These are phyloP conservation scores for Synchiropus splendidus DNA, from an alignment of 2,113 vertebrate species.

Conservation along the genomic window DNA sequence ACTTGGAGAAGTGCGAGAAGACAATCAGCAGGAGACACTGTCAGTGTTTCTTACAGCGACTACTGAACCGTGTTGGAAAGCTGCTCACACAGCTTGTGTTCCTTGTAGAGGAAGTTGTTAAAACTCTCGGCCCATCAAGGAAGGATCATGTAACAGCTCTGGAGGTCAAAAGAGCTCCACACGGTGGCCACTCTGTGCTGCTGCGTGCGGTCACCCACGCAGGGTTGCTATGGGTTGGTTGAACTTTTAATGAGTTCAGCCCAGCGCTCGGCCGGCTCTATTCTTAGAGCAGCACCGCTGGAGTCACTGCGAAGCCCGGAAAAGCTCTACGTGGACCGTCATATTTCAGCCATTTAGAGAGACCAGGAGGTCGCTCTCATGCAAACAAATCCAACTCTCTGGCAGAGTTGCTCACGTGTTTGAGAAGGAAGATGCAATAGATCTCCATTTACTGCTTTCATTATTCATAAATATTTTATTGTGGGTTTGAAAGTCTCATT, in stretches of 20 bases:
- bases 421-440: no score
- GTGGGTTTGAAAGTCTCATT: no score
- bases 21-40: slow-evolving; percentile 35
- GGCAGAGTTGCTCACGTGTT: slow-evolving; percentile 53
- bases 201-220: slow-evolving; percentile 19
- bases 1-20: slow-evolving; percentile 25
- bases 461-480: no score
- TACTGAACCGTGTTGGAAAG: no score
- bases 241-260: slow-evolving; percentile 20
- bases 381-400: slow-evolving; percentile 47
- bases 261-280: slow-evolving; percentile 19
- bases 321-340: slow-evolving; percentile 1
- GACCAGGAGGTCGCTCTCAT: slow-evolving; percentile 3
- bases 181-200: slow-evolving; percentile 39
- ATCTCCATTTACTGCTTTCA: no score
- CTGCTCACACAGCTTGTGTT: slow-evolving; percentile 24
- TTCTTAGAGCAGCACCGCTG: slow-evolving; percentile 26
- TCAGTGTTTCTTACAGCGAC: no score
- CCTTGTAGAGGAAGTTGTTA: slow-evolving; percentile 33
- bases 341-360: slow-evolving; percentile 1
- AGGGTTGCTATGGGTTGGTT: slow-evolving; percentile 2
- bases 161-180: slow-evolving; percentile 22
- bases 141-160: slow-evolving; percentile 10
- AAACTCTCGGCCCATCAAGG: slow-evolving; percentile 14
- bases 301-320: slow-evolving; percentile 9